Percentiles rank a stretch among this genome's conserved stretches.
Evolutionary conservation across 2,797 vertebrate species (phyloP).

Genomic region (Apogon hyalosoma): DNA sequence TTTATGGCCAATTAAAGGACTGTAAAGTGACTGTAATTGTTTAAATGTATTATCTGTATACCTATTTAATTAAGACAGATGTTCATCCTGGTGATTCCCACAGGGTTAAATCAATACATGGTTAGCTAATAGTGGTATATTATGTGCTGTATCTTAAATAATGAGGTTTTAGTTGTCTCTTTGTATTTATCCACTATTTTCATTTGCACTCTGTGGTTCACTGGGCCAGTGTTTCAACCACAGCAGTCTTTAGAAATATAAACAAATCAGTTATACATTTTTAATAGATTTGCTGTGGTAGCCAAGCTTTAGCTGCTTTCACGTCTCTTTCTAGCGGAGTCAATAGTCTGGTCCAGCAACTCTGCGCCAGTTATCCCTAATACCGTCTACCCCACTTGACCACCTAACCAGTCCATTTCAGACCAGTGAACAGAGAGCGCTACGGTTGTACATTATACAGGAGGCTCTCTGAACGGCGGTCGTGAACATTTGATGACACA

Average conservation of each 20-base stretch:
- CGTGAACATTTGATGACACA: constrained; percentile 41
- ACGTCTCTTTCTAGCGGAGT: constrained; percentile 11
- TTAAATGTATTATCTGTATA: constrained; percentile 15
- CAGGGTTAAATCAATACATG: constrained; percentile 49
- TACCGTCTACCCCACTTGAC: background rate
- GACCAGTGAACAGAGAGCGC: constrained; percentile 7
- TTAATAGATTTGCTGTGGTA: constrained; percentile 30
- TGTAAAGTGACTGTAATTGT: constrained; percentile 18
- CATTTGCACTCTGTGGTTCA: background rate
- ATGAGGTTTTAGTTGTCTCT: constrained; percentile 44
- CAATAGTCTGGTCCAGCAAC: background rate
- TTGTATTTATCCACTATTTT: background rate
- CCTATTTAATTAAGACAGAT: constrained; percentile 32
- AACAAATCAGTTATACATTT: constrained; percentile 31
- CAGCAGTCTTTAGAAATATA: constrained; percentile 17
- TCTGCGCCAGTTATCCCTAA: background rate
- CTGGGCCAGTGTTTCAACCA: constrained; percentile 3
- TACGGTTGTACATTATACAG: background rate
- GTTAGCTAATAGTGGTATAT: constrained; percentile 21
- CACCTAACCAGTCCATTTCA: background rate
- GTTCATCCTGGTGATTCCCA: constrained; percentile 15
- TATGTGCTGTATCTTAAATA: constrained; percentile 30
- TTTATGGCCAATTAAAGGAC: background rate
- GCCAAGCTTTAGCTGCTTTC: background rate
- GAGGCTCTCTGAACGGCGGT: background rate